Base-by-base conservation (phyloP, 2,888 invertebrate genomes). In the Stegana nigrithorax region DNA sequence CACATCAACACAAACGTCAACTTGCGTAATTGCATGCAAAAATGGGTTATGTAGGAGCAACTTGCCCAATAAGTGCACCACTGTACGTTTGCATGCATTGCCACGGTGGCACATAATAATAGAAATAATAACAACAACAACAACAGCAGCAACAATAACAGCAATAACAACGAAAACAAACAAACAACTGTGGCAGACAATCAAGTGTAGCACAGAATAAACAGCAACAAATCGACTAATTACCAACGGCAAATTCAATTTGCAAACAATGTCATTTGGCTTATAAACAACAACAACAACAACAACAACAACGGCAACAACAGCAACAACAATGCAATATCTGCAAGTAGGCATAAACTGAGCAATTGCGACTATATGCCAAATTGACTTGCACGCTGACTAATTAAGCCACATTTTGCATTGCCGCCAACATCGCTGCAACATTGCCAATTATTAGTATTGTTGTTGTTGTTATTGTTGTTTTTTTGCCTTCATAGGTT, bases 401-500 rank as follows among this genome's bases (percentile, higher is more conserved):
- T 55, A 55, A 55, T 55, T 55, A 55, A 55, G 53, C 32, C 53
- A 4, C 47, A 47, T 47, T 47, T 10, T 23, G 23, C 21, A 17
- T 27, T 53, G n/a, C 29, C 14, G 32, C 32, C 32, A 32, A 29
- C 17, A 53, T 29, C 29, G 51, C 7, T 10, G 47, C n/a, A n/a
- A 21, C 7, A 23, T 21, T 47, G 25, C 45, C 1, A 47, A 21
- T 47, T n/a, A 47, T 8, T 21, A 47, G 4, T 44, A 23, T 21
- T 47, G 25, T 21, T 44, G 4, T 44, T 44, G 44, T 17, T 17
- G 19, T 6, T 2, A 8, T 1, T 44, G 17, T 23, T 27, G 47
- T 25, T 51, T 63, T 53, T 61, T 55, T 32, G 58, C 14, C 44
- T 56, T n/a, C n/a, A n/a, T n/a, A n/a, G n/a, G n/a, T n/a, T n/a